These are phyloP conservation scores for Circaetus cinerascens DNA, from an alignment of 2,113 vertebrate genomes.

Conservation along the genomic window DNA sequence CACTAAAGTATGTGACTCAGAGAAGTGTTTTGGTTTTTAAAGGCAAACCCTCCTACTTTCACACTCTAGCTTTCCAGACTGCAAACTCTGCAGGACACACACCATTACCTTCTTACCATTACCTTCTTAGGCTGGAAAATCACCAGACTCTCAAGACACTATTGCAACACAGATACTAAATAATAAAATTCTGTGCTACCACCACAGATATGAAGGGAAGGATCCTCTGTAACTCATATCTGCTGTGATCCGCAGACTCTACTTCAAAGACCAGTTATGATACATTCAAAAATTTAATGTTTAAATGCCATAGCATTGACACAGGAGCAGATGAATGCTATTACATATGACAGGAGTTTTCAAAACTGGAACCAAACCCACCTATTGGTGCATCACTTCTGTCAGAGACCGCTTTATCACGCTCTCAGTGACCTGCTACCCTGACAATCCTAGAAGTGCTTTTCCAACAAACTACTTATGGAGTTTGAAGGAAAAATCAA, in stretches of 20 bases:
- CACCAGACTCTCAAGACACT: background rate
- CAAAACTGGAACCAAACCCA: background rate
- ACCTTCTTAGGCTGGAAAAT: background rate
- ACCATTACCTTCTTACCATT: background rate
- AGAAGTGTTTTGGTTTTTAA: background rate
- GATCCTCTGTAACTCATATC: background rate
- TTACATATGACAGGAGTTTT: background rate
- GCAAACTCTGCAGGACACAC: background rate
- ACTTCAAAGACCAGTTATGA: background rate
- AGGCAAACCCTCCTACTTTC: background rate
- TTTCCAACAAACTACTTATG: background rate
- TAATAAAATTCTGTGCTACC: background rate
- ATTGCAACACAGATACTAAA: background rate
- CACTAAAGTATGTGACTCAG: background rate
- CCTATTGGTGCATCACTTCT: background rate
- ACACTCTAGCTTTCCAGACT: background rate
- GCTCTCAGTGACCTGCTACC: background rate
- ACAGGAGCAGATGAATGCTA: background rate
- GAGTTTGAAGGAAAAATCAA: background rate
- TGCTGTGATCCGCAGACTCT: background rate
- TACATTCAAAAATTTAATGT: background rate
- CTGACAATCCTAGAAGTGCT: background rate
- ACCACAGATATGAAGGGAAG: background rate
- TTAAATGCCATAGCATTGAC: background rate
- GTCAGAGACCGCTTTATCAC: rapidly evolving